phyloP scores from a whole-genome alignment of 2,113 vertebrate genomes.

The Archilochus colubris region DNA sequence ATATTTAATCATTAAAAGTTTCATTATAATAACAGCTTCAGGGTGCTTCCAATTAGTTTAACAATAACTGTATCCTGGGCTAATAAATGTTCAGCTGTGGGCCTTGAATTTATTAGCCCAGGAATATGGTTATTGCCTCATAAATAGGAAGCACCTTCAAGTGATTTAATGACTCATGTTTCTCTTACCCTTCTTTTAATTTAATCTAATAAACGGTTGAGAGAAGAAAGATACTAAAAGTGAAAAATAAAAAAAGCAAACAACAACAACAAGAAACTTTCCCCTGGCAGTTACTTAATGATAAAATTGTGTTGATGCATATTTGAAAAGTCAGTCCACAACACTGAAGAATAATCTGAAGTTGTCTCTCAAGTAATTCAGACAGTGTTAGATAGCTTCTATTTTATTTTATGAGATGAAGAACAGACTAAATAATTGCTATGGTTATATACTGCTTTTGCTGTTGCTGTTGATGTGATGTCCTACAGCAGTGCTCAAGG shows the following conservation, averaged over 20 bases:
- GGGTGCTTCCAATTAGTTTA: conserved; percentile 50
- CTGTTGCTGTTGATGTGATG: background rate
- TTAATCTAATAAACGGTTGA: conserved; percentile 12
- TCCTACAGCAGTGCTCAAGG: conserved; percentile 19
- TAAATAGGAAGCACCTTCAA: conserved; percentile 38
- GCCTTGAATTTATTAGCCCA: conserved; percentile 6
- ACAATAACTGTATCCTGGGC: conserved; percentile 9
- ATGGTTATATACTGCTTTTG: background rate
- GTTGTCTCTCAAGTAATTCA: conserved; percentile 4
- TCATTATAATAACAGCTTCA: conserved; percentile 49
- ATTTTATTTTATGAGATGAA: background rate
- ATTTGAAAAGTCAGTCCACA: background rate
- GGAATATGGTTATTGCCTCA: conserved; percentile 31
- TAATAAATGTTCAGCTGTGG: background rate
- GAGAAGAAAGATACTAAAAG: conserved; percentile 26
- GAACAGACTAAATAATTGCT: conserved; percentile 37
- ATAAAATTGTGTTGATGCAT: background rate
- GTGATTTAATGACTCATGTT: conserved; percentile 55
- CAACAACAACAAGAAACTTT: background rate
- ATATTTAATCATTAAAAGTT: conserved; percentile 44
- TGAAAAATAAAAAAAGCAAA: background rate
- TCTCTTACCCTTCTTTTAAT: background rate
- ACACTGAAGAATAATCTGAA: background rate
- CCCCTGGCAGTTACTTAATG: conserved; percentile 19
- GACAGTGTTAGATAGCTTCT: background rate